Evolutionary conservation across 2,797 vertebrate genomes (phyloP).

Genomic region (Antrozous pallidus): DNA sequence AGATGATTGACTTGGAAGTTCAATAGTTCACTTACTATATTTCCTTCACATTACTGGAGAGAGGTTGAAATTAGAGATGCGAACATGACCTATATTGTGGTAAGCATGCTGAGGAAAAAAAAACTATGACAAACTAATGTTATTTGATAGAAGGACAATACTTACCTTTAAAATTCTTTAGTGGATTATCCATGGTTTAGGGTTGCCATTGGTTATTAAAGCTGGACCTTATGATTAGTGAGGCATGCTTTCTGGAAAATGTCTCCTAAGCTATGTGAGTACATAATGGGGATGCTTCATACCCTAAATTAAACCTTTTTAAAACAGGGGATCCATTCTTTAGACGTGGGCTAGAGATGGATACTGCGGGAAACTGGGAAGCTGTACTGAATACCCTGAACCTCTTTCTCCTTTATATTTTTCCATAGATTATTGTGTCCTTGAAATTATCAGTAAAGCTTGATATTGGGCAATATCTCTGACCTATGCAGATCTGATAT

Average conservation of each 20-base stretch:
- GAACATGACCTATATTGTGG: neutral
- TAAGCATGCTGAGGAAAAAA: neutral
- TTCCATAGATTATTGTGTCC: neutral
- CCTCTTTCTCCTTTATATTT: neutral
- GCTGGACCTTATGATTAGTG: neutral
- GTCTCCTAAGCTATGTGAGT: neutral
- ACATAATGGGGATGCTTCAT: neutral
- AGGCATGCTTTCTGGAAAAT: neutral
- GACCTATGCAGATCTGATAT: neutral
- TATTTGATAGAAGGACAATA: neutral
- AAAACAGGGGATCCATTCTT: neutral
- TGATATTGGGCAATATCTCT: neutral
- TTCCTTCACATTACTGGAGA: neutral
- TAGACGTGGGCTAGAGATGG: neutral
- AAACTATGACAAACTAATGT: neutral
- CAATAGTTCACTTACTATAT: neutral
- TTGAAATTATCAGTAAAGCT: neutral
- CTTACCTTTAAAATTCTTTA: neutral
- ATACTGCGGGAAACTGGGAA: neutral
- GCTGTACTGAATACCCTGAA: no score
- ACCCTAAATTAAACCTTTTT: neutral
- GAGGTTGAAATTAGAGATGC: neutral
- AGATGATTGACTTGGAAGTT: neutral
- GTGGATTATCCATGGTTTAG: neutral
- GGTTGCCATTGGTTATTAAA: neutral